Percentiles rank a stretch among this genome's conserved stretches.
These are phyloP conservation scores for Dolichotis patagonum DNA, from an alignment of 2,113 vertebrate species.

Conservation along the genomic window DNA sequence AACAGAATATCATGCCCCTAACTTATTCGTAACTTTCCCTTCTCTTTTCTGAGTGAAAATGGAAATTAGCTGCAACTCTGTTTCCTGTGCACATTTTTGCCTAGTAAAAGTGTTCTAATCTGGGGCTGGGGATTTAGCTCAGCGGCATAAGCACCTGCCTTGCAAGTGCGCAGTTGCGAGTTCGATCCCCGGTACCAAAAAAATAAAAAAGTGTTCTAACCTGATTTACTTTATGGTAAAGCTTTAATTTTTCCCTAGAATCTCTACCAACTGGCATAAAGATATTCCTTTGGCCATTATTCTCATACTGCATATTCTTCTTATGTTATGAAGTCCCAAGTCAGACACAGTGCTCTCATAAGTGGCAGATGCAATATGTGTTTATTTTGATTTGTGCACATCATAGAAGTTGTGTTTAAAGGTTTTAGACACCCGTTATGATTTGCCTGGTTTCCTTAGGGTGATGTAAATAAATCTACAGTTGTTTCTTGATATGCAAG, in stretches of 20 bases:
- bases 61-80: not conserved
- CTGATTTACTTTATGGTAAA: not conserved
- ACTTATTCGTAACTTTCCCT: conserved; percentile 3
- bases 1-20: not conserved
- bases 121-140: too few relatives aligned
- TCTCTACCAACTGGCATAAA: not conserved
- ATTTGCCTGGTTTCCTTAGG: not conserved
- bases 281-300: not conserved
- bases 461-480: not conserved
- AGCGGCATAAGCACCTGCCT: too few relatives aligned
- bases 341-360: not conserved
- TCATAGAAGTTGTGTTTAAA: not conserved
- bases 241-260: not conserved
- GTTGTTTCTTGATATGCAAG: not conserved
- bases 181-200: too few relatives aligned
- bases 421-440: conserved; percentile 23
- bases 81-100: not conserved
- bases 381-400: conserved; percentile 29
- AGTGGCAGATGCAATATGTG: not conserved
- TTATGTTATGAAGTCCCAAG: conserved; percentile 7
- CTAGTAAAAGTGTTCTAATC: conserved; percentile 29
- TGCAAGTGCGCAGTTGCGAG: too few relatives aligned
- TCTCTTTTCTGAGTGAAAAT: not conserved
- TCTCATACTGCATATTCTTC: not conserved
- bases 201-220: conserved; percentile 20